Evolutionary conservation across 37 sponge, comb jelly and placozoan genomes (phyloP), one percentile per base, ranked within the genome.

Genomic region (Ephydatia muelleri): DNA sequence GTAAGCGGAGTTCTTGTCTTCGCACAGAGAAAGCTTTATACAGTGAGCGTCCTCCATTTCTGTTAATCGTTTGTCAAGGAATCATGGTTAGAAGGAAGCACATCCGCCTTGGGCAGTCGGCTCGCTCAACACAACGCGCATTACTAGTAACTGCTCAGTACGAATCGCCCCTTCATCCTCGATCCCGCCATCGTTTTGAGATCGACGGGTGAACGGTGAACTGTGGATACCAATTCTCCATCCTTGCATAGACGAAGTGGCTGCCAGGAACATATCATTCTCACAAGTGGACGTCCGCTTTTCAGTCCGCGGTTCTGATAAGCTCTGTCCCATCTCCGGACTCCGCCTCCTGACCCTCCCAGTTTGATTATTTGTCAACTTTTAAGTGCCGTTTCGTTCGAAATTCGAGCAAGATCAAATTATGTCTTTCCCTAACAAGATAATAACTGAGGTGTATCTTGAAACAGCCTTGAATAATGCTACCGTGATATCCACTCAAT

Each of bases 1-100:
- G 77, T 87, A 95, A 37, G 89, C 82, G 26, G 91, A 84, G 27
- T 76, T 37, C 28, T 65, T 38, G 76, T 90, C 91, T 21, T 81
- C 77, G 30, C 47, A 31, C 25, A 89, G 48, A 9, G 72, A 43
- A 49, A 93, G 48, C 37, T 87, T 35, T 27, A 84, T 65, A 38
- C 72, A 68, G 76, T 90, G 93, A 25, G 91, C 91, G 70, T 95
- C 96, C 75, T 95, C 96, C 96, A 95, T 95, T 34, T 86, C 96
- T 94, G 64, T 16, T 30, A 39, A 32, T 26, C 13, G 32, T 36
- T 78, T 19, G 9, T 73, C 33, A 43, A 85, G 69, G 80, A 79
- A 57, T 30, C 8, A 78, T 79, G 22, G 19, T 14, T 28, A 27
- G 39, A 76, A 27, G 38, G 8, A 11, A 72, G 9, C 16, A 28